A percentile compares a stretch with the other conserved stretches of the same genome.
These are phyloP conservation scores for Pristionchus fissidentatus DNA, from an alignment of 2,888 invertebrate genomes.

Conservation along the genomic window DNA sequence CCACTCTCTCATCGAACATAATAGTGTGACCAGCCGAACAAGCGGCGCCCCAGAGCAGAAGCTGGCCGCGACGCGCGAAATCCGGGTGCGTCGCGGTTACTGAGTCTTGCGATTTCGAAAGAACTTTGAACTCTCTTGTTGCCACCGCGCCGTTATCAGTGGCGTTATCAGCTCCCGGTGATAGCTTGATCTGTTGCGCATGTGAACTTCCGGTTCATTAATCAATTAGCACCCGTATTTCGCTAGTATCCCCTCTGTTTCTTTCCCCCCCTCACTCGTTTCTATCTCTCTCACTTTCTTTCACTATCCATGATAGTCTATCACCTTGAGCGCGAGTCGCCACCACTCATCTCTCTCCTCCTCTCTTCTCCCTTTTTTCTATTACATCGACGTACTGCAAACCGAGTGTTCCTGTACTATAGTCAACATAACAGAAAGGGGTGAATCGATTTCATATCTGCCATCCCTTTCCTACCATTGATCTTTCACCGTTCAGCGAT, in stretches of 20 bases:
- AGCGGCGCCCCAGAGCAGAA: slow-evolving; percentile 15
- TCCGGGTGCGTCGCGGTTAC: not conserved
- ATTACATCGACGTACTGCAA: not conserved
- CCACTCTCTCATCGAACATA: not conserved
- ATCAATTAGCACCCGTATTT: not conserved
- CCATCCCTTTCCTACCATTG: not conserved
- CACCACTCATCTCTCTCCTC: not conserved
- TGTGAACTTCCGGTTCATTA: slow-evolving; percentile 19
- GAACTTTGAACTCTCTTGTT: not conserved
- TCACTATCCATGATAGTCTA: not conserved
- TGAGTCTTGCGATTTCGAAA: not conserved
- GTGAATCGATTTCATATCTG: not conserved
- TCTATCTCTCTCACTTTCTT: not conserved
- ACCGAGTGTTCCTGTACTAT: too few species aligned
- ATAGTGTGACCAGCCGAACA: not conserved
- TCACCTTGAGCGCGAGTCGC: slow-evolving; percentile 16
- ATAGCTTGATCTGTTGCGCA: not conserved
- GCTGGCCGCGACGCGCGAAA: not conserved
- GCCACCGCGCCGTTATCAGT: not conserved
- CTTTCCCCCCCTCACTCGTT: not conserved
- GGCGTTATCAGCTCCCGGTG: not conserved
- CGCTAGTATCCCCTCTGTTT: too few species aligned
- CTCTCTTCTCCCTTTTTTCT: not conserved
- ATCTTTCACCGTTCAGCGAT: slow-evolving; percentile 17
- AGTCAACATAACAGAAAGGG: not conserved